Evolutionary conservation across 1,140 invertebrate genomes (phyloP), one percentile per base, ranked within the genome.

Genomic region (Diploscapter pachys): DNA sequence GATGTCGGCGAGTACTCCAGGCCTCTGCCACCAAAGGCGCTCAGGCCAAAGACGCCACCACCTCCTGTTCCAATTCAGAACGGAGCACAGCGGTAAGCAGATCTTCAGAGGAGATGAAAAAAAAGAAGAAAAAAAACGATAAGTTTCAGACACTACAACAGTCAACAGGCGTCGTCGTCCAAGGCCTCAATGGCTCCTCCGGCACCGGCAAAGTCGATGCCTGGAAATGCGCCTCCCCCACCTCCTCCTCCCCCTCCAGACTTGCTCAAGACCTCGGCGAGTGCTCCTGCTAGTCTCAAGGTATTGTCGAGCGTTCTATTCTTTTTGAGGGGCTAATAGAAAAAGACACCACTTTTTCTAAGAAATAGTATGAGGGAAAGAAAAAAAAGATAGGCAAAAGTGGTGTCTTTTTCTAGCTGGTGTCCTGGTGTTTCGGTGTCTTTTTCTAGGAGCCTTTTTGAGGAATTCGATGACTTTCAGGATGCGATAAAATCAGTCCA

Each of bases 401-500:
- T n/a, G n/a, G n/a, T n/a, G n/a, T n/a, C n/a, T n/a, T n/a, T n/a
- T n/a, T n/a, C n/a, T n/a, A n/a, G n/a, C n/a, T n/a, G n/a, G n/a
- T n/a, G n/a, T n/a, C n/a, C n/a, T n/a, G n/a, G n/a, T n/a, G n/a
- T n/a, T n/a, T n/a, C n/a, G n/a, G n/a, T n/a, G n/a, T n/a, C n/a
- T n/a, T n/a, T n/a, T n/a, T n/a, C n/a, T n/a, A n/a, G n/a, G n/a
- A n/a, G n/a, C n/a, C n/a, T n/a, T n/a, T n/a, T n/a, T n/a, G n/a
- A n/a, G n/a, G 56, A 72, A 64, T 54, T 80, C 75, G 53, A 61
- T 68, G 56, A 82, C 78, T 49, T 81, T 83, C 80, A 80, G 52
- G 82, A 80, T 71, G 82, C 81, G 4, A 71, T 84, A 69, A 67
- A 66, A 52, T 71, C 59, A 61, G 83, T 84, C 31, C 72, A 75